Conservation (phyloP, 2,888 invertebrate species). For the Aleiodes testaceus region DNA sequence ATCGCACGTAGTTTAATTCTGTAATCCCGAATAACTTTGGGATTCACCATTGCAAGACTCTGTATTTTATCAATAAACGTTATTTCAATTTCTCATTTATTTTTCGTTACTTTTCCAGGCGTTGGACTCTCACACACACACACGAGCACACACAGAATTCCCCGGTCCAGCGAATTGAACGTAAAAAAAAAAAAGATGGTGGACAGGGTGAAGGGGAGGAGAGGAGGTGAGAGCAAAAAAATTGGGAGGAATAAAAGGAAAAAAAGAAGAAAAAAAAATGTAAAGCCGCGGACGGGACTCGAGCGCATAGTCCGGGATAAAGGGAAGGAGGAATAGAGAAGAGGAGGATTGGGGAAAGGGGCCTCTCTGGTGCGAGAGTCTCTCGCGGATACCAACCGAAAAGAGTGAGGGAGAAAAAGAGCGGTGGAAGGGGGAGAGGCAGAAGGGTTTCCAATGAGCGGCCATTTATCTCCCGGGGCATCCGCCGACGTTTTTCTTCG, state of each 20-base stretch:
- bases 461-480: slow-evolving; percentile 66
- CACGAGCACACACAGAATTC: slow-evolving; percentile 38
- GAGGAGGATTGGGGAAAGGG: slow-evolving; percentile 40
- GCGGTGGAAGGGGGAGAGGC: slow-evolving; percentile 48
- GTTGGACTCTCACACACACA: slow-evolving; percentile 30
- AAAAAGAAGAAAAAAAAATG: slow-evolving; percentile 32
- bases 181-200: slow-evolving; percentile 31
- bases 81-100: slow-evolving; percentile 14
- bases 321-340: slow-evolving; percentile 34
- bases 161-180: slow-evolving; percentile 43
- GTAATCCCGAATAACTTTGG: too few relatives aligned
- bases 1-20: too few relatives aligned
- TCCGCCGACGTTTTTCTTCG: slow-evolving; percentile 65
- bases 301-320: slow-evolving; percentile 31
- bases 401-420: slow-evolving; percentile 50
- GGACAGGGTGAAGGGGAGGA: background rate
- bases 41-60: too few relatives aligned
- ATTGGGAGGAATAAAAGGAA: slow-evolving; percentile 21
- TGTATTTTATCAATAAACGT: slow-evolving; percentile 28
- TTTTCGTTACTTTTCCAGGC: slow-evolving; percentile 33
- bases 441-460: slow-evolving; percentile 64
- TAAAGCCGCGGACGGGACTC: slow-evolving; percentile 44
- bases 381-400: slow-evolving; percentile 35
- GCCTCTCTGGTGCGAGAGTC: slow-evolving; percentile 45
- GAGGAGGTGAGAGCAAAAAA: slow-evolving; percentile 20